A percentile compares a stretch with the other conserved stretches of the same genome.
These are phyloP conservation scores for Euleptes europaea DNA, from an alignment of 2,113 vertebrate genomes.

Conservation along the genomic window DNA sequence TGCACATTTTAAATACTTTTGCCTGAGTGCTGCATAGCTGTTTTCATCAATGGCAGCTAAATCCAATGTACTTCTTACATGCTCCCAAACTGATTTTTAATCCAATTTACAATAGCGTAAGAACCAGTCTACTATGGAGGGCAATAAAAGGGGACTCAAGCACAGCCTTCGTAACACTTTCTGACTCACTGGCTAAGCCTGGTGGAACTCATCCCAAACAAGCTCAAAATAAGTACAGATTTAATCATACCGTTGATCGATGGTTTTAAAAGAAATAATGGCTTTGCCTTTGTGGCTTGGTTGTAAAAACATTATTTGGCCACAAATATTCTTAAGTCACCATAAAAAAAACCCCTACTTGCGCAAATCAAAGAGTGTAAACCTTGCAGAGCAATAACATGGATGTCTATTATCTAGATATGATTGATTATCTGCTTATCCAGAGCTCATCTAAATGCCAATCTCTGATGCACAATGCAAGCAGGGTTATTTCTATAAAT, in stretches of 20 bases:
- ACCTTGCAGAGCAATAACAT: slow-evolving; percentile 65
- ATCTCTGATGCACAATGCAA: slow-evolving; percentile 14
- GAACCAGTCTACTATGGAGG: background rate
- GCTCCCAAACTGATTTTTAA: slow-evolving; percentile 4
- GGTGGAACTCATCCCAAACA: slow-evolving; percentile 30
- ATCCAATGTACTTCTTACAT: background rate
- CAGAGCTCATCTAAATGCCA: slow-evolving; percentile 50
- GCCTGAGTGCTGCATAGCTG: background rate
- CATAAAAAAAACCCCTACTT: slow-evolving; percentile 57
- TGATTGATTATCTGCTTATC: slow-evolving; percentile 58
- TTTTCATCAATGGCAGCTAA: background rate
- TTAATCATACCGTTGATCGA: slow-evolving; percentile 52
- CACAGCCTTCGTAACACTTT: background rate
- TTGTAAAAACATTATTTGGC: slow-evolving; percentile 65
- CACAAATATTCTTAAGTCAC: slow-evolving; percentile 61
- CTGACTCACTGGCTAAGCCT: background rate
- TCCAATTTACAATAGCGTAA: background rate
- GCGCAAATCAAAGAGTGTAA: slow-evolving; percentile 63
- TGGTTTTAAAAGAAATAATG: slow-evolving; percentile 51
- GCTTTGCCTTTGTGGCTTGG: slow-evolving; percentile 52
- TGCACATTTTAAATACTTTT: background rate
- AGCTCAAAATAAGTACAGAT: slow-evolving; percentile 39
- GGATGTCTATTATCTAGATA: slow-evolving; percentile 54
- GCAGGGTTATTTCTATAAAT: slow-evolving; percentile 51
- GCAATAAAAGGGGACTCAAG: slow-evolving; percentile 26